A percentile compares a stretch with the other conserved stretches of the same genome.
These are phyloP conservation scores for Mustela lutreola DNA, from an alignment of 2,113 vertebrate genomes.

Conservation along the genomic window DNA sequence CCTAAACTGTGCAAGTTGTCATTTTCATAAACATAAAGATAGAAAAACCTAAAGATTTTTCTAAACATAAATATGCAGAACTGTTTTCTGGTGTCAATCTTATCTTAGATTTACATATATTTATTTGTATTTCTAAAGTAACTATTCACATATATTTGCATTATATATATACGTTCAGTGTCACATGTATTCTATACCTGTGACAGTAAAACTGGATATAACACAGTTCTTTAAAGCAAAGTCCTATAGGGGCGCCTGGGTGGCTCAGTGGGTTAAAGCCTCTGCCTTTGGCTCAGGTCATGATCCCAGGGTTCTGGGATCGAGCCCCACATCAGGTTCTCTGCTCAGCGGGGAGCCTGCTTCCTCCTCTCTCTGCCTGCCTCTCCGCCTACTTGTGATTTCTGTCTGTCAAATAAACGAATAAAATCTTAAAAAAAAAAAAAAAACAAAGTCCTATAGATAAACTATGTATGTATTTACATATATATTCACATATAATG, in stretches of 20 bases:
- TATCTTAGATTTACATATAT: background rate
- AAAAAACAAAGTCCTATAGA: background rate
- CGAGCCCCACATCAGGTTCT: too few relatives aligned
- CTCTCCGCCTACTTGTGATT: too few relatives aligned
- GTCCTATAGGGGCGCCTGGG: too few relatives aligned
- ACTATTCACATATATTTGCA: background rate
- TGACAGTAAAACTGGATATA: background rate
- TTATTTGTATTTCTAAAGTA: background rate
- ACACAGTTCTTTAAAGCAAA: background rate
- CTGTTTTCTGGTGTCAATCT: background rate
- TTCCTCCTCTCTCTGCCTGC: too few relatives aligned
- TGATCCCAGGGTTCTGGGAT: too few relatives aligned
- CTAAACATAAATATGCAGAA: background rate
- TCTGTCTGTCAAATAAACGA: too few relatives aligned
- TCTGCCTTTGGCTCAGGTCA: too few relatives aligned
- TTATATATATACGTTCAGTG: background rate
- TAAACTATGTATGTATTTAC: background rate
- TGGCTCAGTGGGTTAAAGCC: too few relatives aligned
- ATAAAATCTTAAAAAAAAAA: too few relatives aligned
- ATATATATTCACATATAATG: background rate
- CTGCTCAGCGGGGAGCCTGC: too few relatives aligned
- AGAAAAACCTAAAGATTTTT: background rate
- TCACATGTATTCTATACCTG: background rate
- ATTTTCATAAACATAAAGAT: background rate
- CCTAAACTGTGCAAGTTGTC: background rate